Conservation (phyloP, 2,888 invertebrate species). For the Hirtodrosophila duncani region DNA sequence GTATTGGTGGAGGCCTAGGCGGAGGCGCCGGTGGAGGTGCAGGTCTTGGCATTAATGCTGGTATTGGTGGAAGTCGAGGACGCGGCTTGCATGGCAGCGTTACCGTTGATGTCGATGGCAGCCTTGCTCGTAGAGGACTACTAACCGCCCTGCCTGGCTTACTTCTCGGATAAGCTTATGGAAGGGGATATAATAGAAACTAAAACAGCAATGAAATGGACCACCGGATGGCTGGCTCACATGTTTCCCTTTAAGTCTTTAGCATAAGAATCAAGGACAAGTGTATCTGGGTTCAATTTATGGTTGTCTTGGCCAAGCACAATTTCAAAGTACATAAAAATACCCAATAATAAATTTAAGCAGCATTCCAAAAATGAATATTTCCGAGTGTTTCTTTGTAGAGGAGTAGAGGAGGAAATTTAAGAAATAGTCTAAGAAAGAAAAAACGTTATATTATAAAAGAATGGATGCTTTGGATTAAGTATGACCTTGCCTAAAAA, state of each 20-base stretch:
- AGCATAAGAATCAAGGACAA: conserved; percentile 14
- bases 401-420: too few species aligned
- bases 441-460: too few species aligned
- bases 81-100: conserved; percentile 3
- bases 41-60: too few species aligned
- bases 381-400: background rate
- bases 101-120: conserved; percentile 3
- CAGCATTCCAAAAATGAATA: conserved; percentile 30
- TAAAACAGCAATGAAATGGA: background rate
- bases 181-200: conserved; percentile 10
- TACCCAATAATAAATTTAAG: conserved; percentile 27
- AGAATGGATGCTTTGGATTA: too few species aligned
- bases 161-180: too few species aligned
- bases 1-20: too few species aligned
- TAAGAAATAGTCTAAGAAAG: too few species aligned
- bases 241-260: conserved; percentile 12
- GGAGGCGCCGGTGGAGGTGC: background rate
- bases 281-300: conserved; percentile 12
- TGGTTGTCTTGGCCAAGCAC: conserved; percentile 29
- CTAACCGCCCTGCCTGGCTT: background rate
- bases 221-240: conserved; percentile 1
- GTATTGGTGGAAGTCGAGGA: background rate
- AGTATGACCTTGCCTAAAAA: too few species aligned
- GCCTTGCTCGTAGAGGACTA: too few species aligned
- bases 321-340: conserved; percentile 5